Conservation (phyloP, 2,888 invertebrate genomes). For the Antheraea yamamai region DNA sequence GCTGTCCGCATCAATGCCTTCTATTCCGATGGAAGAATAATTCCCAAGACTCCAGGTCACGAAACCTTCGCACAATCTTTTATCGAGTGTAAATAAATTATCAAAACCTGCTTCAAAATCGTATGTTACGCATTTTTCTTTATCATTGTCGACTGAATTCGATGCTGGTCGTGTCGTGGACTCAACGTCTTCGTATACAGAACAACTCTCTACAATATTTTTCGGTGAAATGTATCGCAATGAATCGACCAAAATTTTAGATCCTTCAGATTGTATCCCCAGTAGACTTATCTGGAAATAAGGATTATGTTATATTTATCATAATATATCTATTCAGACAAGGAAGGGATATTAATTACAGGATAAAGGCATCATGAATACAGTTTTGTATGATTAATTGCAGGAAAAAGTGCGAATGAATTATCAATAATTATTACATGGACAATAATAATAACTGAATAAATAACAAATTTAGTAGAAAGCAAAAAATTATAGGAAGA, state of each 20-base stretch:
- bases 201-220: conserved; percentile 26
- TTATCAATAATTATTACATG: too few species aligned
- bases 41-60: conserved; percentile 44
- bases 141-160: conserved; percentile 7
- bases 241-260: conserved; percentile 39
- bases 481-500: neutral
- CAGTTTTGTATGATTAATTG: neutral
- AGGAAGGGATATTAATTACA: neutral
- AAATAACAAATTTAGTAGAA: neutral
- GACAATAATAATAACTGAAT: too few species aligned
- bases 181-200: conserved; percentile 28
- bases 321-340: neutral
- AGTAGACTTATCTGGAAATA: conserved; percentile 36
- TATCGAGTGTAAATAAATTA: conserved; percentile 35
- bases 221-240: conserved; percentile 38
- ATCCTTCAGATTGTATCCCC: conserved; percentile 32
- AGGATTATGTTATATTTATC: neutral
- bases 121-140: conserved; percentile 43
- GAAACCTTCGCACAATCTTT: conserved; percentile 39
- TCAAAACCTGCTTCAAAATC: conserved; percentile 46
- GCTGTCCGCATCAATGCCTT: conserved; percentile 38
- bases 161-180: conserved; percentile 25
- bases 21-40: conserved; percentile 39
- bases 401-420: neutral
- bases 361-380: neutral